Conservation (phyloP, 1,140 invertebrate species). For the Drosophila melanica region DNA sequence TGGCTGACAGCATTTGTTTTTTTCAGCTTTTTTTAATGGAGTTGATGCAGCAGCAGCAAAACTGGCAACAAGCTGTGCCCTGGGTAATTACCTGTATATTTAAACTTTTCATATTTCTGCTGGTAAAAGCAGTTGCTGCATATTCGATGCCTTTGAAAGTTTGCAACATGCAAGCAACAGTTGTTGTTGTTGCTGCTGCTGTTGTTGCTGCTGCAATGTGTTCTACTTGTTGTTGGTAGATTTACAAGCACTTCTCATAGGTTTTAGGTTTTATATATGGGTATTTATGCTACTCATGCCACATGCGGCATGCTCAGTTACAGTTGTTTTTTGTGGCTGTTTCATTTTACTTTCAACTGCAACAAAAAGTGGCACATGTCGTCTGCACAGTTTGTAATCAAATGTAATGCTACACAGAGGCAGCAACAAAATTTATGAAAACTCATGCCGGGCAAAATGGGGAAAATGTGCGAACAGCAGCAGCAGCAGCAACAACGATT, state of each 20-base stretch:
- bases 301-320: conserved; percentile 53
- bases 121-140: conserved; percentile 33
- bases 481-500: not conserved
- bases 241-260: conserved; percentile 44
- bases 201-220: conserved; percentile 37
- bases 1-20: conserved; percentile 19
- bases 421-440: conserved; percentile 46
- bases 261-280: conserved; percentile 53
- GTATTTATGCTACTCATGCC: conserved; percentile 71
- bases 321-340: conserved; percentile 56
- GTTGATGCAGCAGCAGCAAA: conserved; percentile 20
- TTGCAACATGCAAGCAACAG: conserved; percentile 55
- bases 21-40: conserved; percentile 3
- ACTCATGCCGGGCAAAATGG: conserved; percentile 37
- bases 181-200: conserved; percentile 30
- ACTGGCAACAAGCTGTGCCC: conserved; percentile 51
- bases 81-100: conserved; percentile 55
- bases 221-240: conserved; percentile 64
- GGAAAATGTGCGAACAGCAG: conserved; percentile 22
- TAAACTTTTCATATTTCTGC: conserved; percentile 56
- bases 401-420: conserved; percentile 57
- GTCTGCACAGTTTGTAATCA: conserved; percentile 74
- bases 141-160: conserved; percentile 54
- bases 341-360: conserved; percentile 65
- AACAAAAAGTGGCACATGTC: conserved; percentile 77